A percentile compares a stretch with the other conserved stretches of the same genome.
Evolutionary conservation across 2,113 vertebrate species (phyloP).

Genomic region (Bothrops jararaca): DNA sequence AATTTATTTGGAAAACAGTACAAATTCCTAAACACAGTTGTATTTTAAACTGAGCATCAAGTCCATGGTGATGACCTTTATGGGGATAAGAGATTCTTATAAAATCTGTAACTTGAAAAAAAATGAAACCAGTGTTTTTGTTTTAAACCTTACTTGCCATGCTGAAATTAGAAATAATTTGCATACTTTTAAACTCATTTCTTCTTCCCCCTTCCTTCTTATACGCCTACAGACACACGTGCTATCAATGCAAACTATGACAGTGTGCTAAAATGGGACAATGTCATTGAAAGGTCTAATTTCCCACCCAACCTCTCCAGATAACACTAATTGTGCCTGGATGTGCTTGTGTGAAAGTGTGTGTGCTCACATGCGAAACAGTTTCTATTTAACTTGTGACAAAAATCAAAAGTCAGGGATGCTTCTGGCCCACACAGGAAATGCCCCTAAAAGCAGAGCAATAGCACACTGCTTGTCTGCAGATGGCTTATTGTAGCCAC

Average conservation of each 20-base stretch:
- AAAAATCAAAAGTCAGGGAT: background rate
- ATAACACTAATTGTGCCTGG: background rate
- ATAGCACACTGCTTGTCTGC: background rate
- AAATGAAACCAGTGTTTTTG: background rate
- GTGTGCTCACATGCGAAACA: background rate
- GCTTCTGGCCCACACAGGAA: background rate
- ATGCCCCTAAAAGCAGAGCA: background rate
- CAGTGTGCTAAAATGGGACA: background rate
- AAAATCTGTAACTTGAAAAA: background rate
- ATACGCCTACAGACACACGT: background rate
- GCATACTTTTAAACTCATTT: background rate
- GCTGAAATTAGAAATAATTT: background rate
- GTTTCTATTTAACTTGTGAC: background rate
- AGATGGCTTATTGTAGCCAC: background rate
- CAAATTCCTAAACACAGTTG: slow-evolving; percentile 29
- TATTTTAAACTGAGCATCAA: background rate
- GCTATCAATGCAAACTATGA: background rate
- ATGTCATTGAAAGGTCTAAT: background rate
- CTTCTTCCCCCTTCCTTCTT: background rate
- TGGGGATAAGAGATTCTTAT: background rate
- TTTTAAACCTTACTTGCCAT: background rate
- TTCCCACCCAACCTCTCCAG: background rate
- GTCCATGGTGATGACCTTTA: background rate
- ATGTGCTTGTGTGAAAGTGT: background rate
- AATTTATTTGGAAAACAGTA: background rate